phyloP scores from a whole-genome alignment of 2,888 invertebrate genomes.

The Xestobium rufovillosum region DNA sequence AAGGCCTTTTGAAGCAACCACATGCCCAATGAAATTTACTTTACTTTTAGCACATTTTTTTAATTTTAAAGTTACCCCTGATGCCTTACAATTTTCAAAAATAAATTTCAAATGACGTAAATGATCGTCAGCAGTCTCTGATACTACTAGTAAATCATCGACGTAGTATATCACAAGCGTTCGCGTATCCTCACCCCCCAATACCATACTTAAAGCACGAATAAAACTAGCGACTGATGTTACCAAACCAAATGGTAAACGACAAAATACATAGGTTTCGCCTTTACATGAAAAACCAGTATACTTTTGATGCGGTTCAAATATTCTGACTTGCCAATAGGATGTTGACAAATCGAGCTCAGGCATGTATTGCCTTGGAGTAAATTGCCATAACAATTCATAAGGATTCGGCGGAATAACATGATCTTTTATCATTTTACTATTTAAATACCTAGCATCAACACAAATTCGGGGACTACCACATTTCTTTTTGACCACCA shows the following conservation, averaged over 20 bases:
- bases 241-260: slow-evolving; percentile 5
- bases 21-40: slow-evolving; percentile 1
- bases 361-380: not conserved
- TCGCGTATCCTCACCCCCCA: not conserved
- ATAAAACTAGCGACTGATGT: slow-evolving; percentile 7
- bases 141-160: slow-evolving; percentile 6
- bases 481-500: slow-evolving; percentile 1
- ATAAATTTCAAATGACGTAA: slow-evolving; percentile 3
- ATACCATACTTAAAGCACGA: not conserved
- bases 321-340: slow-evolving; percentile 1
- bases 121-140: slow-evolving; percentile 3
- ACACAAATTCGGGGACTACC: slow-evolving; percentile 1
- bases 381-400: not conserved
- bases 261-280: slow-evolving; percentile 4
- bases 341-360: not conserved
- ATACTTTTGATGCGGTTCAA: not conserved
- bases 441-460: slow-evolving; percentile 2
- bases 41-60: not conserved
- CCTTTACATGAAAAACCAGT: slow-evolving; percentile 1
- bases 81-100: not conserved
- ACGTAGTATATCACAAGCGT: slow-evolving; percentile 4
- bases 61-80: slow-evolving; percentile 1
- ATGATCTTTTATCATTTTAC: slow-evolving; percentile 1
- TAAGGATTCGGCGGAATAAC: not conserved
- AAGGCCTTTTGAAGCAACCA: not conserved